Evolutionary conservation across 2,113 vertebrate species (phyloP), one percentile per base, ranked within the genome.

Genomic region (Eonycteris spelaea): DNA sequence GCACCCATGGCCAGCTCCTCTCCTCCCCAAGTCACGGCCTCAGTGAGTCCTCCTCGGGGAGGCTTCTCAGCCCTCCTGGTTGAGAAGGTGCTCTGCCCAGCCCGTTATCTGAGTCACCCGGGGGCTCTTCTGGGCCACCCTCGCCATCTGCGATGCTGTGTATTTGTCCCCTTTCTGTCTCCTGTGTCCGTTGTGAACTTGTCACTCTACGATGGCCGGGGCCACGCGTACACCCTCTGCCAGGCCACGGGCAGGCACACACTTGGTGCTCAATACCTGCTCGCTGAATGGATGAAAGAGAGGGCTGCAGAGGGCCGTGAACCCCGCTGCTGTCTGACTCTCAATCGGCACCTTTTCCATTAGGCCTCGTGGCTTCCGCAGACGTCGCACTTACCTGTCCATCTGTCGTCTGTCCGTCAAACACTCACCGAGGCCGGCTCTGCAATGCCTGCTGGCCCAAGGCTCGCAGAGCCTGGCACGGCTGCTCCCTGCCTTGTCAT

Each of bases 81-180:
- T 12, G 3, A 26, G 70, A 28, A 51, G 57, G 51, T 3, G 11
- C n/a, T 51, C 19, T 7, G 0, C 30, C 19, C 53, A 1, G 7
- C 15, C 22, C 3, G 26, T 22, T 9, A 2, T 40, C 24, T 0
- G 4, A 7, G 28, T 63, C 51, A 1, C 48, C 22, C 4, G 9
- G 21, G 80, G 35, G 30, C 45, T 16, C 6, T 26, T 15, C 45
- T 16, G 1, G 0, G 0, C 35, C 22, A 8, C 0, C 0, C 5
- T 28, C 9, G 5, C 22, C 7, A 0, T 10, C 18, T 28, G 7
- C 13, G 9, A 2, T 24, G 21, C 10, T 13, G 21, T n/a, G 40
- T 22, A 11, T 13, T 6, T 33, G 11, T 11, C 43, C 3, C 0
- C 15, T 16, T 2, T 5, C 3, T 35, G 35, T 70, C 15, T 0